Conservation (phyloP, 2,888 invertebrate genomes). For the Zele albiditarsus region DNA sequence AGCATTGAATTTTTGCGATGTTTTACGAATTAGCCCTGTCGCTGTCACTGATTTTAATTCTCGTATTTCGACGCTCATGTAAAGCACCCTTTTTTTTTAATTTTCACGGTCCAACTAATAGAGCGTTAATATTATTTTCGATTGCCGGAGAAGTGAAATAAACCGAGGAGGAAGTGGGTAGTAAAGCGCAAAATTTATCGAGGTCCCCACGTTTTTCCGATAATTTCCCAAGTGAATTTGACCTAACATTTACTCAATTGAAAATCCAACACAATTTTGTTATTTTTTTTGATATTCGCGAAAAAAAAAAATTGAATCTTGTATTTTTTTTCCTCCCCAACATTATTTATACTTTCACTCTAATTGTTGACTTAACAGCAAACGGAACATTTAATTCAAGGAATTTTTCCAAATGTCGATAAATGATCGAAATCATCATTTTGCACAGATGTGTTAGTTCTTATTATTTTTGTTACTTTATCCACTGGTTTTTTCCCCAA, state of each 20-base stretch:
- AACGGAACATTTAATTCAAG: too few relatives aligned
- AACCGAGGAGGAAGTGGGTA: background rate
- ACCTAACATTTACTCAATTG: background rate
- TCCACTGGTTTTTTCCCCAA: background rate
- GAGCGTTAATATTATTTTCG: slow-evolving; percentile 37
- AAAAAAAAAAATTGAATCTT: background rate
- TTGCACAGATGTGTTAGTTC: background rate
- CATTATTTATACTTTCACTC: background rate
- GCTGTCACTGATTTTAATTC: slow-evolving; percentile 4
- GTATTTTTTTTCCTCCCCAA: background rate
- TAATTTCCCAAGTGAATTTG: background rate
- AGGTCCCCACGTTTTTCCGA: slow-evolving; percentile 3
- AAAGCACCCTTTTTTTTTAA: background rate
- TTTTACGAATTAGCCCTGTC: background rate
- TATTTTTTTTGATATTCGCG: background rate
- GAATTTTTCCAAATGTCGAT: too few relatives aligned
- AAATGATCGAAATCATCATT: too few relatives aligned
- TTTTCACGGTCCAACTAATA: slow-evolving; percentile 23
- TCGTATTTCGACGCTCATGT: background rate
- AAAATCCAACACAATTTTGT: background rate
- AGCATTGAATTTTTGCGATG: slow-evolving; percentile 5
- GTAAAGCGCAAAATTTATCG: background rate
- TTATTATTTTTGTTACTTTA: background rate
- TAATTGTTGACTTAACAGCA: too few relatives aligned
- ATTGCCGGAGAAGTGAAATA: slow-evolving; percentile 19